Evolutionary conservation across 2,797 vertebrate genomes (phyloP), one percentile per base, ranked within the genome.

Genomic region (Paramormyrops hopkinsi): DNA sequence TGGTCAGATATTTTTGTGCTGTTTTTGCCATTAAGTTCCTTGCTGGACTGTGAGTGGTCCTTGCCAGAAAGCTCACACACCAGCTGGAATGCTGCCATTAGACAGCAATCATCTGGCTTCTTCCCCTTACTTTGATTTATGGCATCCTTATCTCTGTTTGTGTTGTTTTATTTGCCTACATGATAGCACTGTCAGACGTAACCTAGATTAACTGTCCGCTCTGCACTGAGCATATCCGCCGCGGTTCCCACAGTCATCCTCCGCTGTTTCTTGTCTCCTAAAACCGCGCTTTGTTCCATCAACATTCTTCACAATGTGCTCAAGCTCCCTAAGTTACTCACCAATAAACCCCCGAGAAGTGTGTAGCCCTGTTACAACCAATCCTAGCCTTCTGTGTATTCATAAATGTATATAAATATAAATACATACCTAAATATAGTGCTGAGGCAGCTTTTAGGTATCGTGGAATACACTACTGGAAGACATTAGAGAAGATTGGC

Each of bases 161-260:
- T 92, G 90, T 91, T 93, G 91, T 92, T 92, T 90, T 91, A 92
- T 95, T 93, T 94, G 91, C 91, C 90, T 93, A 93, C 92, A 93
- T 93, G 92, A 94, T 92, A 90, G 89, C 62, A 76, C 92, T 93
- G 93, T 94, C 94, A 93, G 89, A 93, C 90, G 76, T 90, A 93
- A 95, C 88, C 87, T 90, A 93, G 93, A 95, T 93, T 93, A 95
- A 94, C 91, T 90, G 90, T 89, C 76, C 41, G 37, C 76, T 65
- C 84, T 87, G 79, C 88, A 89, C 89, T 1, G 17, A 89, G 89
- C 88, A 5, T 65, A 89, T 92, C 90, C 87, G 5, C 88, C 51
- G 87, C 86, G 90, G 91, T 90, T 89, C 41, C 76, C 53, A 44
- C 83, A 88, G 84, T 92, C 88, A 91, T 92, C 89, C 90, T 88